Base-by-base conservation (phyloP, 2,888 invertebrate genomes). In the Microchrysa polita region DNA sequence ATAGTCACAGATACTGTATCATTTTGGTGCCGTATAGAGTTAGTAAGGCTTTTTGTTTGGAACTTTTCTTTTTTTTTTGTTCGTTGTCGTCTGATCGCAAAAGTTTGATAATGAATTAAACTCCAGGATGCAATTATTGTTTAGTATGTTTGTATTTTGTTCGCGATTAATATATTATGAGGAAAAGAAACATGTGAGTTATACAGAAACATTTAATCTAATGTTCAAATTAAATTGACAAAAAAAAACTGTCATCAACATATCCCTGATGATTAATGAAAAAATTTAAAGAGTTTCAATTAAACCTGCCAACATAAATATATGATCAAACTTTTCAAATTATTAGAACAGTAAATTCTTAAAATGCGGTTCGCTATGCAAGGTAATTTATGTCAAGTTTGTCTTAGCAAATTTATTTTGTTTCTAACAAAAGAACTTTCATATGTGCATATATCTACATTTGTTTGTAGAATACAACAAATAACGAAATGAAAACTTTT, bases 21-120 rank as follows among this genome's bases (percentile, higher is more conserved):
- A 34, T 34, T 34, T 34, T 7, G 27, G 27, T 34, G 27, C 4
- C n/a, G 27, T 34, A 7, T 2, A 34, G 7, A 34, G 27, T 34
- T 10, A 12, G 14, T 59, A 22, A 7, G 5, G 20, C 12, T 59
- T 14, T 12, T 2, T 5, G 22, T 23, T 7, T 23, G 5, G 5
- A n/a, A n/a, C n/a, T n/a, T n/a, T n/a, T n/a, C n/a, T 23, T 59
- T 59, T 4, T 23, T 23, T 23, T 23, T 23, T 23, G 22, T 57
- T 4, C 16, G 5, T 16, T 5, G 57, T 18, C 57, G 18, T n/a
- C 55, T 16, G 10, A 20, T n/a, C 18, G 59, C 16, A 10, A 10
- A 59, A 59, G 23, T 59, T 59, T 59, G 59, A 12, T 23, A 59
- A 59, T 23, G 59, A 59, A 59, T 59, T 59, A 22, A 59, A 59